Percentiles rank a stretch among this genome's conserved stretches.
These are phyloP conservation scores for Neoniphon sammara DNA, from an alignment of 2,797 vertebrate genomes.

Conservation along the genomic window DNA sequence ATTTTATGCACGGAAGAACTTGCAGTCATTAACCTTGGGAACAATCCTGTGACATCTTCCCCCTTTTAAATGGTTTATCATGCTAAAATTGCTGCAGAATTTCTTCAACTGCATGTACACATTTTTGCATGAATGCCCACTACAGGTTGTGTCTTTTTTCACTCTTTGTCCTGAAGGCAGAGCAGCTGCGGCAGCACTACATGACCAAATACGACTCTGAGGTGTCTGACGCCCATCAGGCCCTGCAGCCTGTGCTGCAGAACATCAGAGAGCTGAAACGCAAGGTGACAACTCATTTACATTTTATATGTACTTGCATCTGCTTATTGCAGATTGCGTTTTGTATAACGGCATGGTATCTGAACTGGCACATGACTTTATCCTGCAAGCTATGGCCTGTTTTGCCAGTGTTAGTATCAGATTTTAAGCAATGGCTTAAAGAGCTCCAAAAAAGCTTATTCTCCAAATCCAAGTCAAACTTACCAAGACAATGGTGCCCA, in stretches of 20 bases:
- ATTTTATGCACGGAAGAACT: background rate
- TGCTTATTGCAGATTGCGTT: background rate
- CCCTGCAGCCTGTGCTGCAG: slow-evolving; percentile 92
- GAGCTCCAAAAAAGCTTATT: background rate
- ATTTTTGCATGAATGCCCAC: no score
- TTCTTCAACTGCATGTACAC: no score
- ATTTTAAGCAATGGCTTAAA: no score
- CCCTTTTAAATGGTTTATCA: background rate
- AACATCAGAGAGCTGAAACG: slow-evolving; percentile 92
- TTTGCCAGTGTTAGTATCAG: background rate
- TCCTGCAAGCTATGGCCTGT: background rate
- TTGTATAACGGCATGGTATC: background rate
- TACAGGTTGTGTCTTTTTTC: background rate
- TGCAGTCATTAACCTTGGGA: background rate
- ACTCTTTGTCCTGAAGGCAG: slow-evolving; percentile 80
- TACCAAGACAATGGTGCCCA: background rate
- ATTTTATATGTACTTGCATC: background rate
- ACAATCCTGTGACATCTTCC: background rate
- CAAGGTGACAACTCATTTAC: slow-evolving; percentile 82
- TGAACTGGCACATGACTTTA: background rate
- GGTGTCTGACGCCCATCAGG: slow-evolving; percentile 92
- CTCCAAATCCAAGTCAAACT: background rate
- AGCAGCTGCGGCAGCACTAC: slow-evolving; percentile 95
- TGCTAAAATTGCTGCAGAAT: no score
- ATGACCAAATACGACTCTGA: slow-evolving; percentile 98